Conservation (phyloP, 2,113 vertebrate genomes). For the Epinephelus moara region DNA sequence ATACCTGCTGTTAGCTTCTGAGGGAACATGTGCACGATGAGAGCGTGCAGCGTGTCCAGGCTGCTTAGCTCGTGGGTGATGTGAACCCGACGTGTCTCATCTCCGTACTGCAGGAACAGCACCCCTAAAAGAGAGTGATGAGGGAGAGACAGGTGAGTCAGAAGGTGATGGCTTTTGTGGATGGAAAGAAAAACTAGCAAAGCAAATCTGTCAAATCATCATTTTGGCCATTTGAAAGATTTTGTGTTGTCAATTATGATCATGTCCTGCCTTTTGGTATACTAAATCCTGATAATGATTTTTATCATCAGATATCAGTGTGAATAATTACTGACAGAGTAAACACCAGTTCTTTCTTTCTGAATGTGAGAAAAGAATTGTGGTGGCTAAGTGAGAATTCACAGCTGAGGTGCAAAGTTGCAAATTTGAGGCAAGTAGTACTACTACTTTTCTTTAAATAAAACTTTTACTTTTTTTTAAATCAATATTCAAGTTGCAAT, state of each 20-base stretch:
- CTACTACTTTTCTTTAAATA: not conserved
- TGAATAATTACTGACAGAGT: constrained; percentile 4
- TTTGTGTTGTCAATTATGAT: constrained; percentile 7
- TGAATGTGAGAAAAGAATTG: not conserved
- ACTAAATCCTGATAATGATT: not conserved
- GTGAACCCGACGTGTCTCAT: constrained; percentile 97
- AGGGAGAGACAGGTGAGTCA: constrained; percentile 5
- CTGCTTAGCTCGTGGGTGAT: constrained; percentile 99
- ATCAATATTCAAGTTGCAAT: not conserved
- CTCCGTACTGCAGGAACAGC: constrained; percentile 97
- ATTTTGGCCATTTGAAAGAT: not conserved
- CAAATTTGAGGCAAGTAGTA: not conserved
- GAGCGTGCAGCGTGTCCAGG: constrained; percentile 97
- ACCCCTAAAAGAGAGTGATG: constrained; percentile 85
- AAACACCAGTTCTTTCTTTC: constrained; percentile 15
- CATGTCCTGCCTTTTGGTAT: constrained; percentile 1
- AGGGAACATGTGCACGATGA: constrained; percentile 99
- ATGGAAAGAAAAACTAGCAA: constrained; percentile 10
- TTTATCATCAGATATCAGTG: constrained; percentile 6
- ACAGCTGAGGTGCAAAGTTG: not conserved
- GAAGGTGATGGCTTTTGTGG: not conserved
- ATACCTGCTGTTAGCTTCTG: constrained; percentile 98
- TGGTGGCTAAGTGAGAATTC: constrained; percentile 9
- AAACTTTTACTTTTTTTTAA: not conserved
- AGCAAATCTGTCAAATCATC: constrained; percentile 4